A percentile compares a stretch with the other conserved stretches of the same genome.
Conservation (phyloP, 2,797 vertebrate species). For the Petrocephalus schoutedeni region DNA sequence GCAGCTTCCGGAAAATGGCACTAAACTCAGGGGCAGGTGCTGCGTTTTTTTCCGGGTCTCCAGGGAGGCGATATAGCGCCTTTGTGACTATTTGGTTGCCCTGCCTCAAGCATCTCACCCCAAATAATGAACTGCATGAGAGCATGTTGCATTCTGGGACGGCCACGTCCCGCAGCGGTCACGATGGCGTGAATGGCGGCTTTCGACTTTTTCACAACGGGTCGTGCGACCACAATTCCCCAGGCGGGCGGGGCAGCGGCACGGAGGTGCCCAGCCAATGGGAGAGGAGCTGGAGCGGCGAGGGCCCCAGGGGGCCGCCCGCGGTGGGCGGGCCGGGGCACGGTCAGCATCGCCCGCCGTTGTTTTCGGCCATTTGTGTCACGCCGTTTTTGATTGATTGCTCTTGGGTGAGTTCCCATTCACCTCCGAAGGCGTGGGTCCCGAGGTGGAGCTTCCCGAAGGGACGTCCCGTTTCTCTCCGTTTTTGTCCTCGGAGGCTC, state of each 20-base stretch:
- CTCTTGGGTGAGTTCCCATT: slow-evolving; percentile 64
- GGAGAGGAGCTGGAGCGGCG: slow-evolving; percentile 46
- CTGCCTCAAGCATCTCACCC: slow-evolving; percentile 35
- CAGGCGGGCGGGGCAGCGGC: slow-evolving; percentile 32
- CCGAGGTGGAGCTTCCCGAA: slow-evolving; percentile 53
- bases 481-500: slow-evolving; percentile 59
- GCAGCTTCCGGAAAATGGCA: slow-evolving; percentile 26
- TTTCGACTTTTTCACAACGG: slow-evolving; percentile 37
- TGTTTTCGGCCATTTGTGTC: slow-evolving; percentile 72
- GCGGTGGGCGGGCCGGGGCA: slow-evolving; percentile 50
- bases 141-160: slow-evolving; percentile 62
- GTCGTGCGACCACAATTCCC: slow-evolving; percentile 53
- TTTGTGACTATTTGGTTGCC: slow-evolving; percentile 43
- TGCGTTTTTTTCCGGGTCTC: slow-evolving; percentile 5
- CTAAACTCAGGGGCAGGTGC: slow-evolving; percentile 25
- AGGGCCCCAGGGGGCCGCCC: slow-evolving; percentile 53
- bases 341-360: slow-evolving; percentile 58
- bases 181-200: slow-evolving; percentile 51
- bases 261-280: slow-evolving; percentile 39
- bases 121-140: slow-evolving; percentile 47
- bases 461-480: slow-evolving; percentile 63
- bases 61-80: slow-evolving; percentile 16
- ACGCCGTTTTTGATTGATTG: slow-evolving; percentile 79
- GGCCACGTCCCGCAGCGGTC: slow-evolving; percentile 42
- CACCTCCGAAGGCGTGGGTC: slow-evolving; percentile 11